Evolutionary conservation across 2,797 vertebrate species (phyloP).

Genomic region (Chelonia mydas): DNA sequence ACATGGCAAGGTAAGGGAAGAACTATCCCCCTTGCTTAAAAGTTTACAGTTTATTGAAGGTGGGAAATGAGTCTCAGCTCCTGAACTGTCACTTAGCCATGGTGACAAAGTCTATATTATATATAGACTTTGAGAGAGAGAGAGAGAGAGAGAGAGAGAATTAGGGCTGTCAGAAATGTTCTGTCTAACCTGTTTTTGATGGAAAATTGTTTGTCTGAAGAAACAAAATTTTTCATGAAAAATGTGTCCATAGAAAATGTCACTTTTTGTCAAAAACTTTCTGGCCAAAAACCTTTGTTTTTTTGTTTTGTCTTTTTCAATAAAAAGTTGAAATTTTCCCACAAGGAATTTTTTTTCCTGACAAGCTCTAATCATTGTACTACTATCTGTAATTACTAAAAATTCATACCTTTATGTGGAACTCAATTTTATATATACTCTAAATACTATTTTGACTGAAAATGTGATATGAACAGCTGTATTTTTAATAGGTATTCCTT

Average conservation of each 20-base stretch:
- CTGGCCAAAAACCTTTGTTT: background rate
- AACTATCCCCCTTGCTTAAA: background rate
- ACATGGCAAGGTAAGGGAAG: background rate
- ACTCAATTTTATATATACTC: background rate
- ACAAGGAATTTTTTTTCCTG: background rate
- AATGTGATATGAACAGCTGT: conserved; percentile 41
- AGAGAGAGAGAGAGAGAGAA: no score
- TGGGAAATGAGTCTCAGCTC: background rate
- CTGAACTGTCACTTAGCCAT: background rate
- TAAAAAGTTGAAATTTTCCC: background rate
- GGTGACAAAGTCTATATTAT: background rate
- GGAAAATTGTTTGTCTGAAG: background rate
- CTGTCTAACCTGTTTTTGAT: background rate
- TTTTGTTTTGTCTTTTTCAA: background rate
- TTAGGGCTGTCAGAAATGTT: background rate
- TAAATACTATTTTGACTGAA: background rate
- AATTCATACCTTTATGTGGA: background rate
- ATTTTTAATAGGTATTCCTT: conserved; percentile 16
- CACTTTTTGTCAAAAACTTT: conserved; percentile 2
- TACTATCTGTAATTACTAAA: conserved; percentile 24
- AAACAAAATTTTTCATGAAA: background rate
- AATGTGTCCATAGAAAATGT: background rate
- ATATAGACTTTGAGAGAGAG: no score
- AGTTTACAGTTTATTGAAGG: background rate
- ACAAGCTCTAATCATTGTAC: background rate